Conservation (phyloP, 2,888 invertebrate genomes). For the Melanostoma scalare region DNA sequence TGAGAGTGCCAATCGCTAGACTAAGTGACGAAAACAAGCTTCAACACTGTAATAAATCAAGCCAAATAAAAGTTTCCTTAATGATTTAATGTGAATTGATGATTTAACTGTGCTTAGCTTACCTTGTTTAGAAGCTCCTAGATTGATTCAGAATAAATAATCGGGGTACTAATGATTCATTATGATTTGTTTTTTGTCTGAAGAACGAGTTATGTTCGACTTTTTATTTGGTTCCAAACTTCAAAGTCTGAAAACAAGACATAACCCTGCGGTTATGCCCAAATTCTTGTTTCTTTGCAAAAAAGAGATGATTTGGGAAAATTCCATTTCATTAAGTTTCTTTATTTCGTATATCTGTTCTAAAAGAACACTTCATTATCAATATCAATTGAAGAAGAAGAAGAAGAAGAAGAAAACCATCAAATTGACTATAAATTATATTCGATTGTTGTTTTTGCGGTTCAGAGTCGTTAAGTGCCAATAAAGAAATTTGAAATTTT, state of each 20-base stretch:
- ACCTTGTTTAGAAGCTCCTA: constrained; percentile 7
- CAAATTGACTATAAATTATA: no score
- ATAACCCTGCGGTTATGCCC: neutral
- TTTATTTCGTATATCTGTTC: neutral
- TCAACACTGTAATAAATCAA: constrained; percentile 8
- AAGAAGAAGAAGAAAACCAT: neutral
- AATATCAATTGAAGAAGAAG: no score
- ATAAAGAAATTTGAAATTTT: no score
- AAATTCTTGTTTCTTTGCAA: constrained; percentile 13
- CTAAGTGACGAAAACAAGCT: constrained; percentile 15
- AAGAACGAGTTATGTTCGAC: constrained; percentile 1
- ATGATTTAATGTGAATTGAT: constrained; percentile 7
- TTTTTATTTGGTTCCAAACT: neutral
- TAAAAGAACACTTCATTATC: neutral
- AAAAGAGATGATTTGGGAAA: constrained; percentile 11
- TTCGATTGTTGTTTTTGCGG: no score
- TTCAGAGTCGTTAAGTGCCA: no score
- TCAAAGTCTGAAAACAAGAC: neutral
- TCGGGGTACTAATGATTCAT: constrained; percentile 7
- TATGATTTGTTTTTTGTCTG: constrained; percentile 1
- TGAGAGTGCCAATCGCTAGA: constrained; percentile 9
- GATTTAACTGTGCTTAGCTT: neutral
- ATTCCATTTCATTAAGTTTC: constrained; percentile 11
- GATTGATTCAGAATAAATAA: constrained; percentile 5
- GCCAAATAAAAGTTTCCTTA: neutral